A percentile compares a stretch with the other conserved stretches of the same genome.
These are phyloP conservation scores for Parambassis ranga DNA, from an alignment of 2,797 vertebrate genomes.

Conservation along the genomic window DNA sequence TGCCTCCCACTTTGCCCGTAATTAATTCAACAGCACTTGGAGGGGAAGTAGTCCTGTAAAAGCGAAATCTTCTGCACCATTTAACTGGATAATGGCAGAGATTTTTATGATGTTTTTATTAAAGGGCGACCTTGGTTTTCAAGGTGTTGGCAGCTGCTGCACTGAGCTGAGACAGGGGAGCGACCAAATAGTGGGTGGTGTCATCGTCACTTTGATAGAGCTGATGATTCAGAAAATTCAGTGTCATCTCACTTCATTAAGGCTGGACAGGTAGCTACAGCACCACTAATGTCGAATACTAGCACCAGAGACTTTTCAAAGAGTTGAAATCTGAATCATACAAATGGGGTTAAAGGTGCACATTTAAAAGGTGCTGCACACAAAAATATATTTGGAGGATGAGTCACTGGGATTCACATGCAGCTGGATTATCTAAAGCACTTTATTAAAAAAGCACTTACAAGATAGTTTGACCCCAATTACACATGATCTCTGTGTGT, in stretches of 20 bases:
- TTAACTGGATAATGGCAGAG: constrained; percentile 78
- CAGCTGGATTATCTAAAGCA: neutral
- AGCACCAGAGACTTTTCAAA: too few relatives aligned
- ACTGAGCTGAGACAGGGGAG: constrained; percentile 21
- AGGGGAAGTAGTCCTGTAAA: constrained; percentile 64
- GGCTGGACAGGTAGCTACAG: too few relatives aligned
- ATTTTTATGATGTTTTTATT: constrained; percentile 78
- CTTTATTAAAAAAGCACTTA: neutral
- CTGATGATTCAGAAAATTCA: constrained; percentile 52
- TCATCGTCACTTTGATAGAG: constrained; percentile 45
- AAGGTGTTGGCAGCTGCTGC: constrained; percentile 58
- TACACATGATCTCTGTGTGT: too few relatives aligned
- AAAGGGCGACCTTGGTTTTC: constrained; percentile 71
- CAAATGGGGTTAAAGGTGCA: neutral
- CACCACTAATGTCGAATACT: too few relatives aligned
- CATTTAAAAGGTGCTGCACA: neutral
- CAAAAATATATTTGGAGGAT: neutral
- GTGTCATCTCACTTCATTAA: constrained; percentile 33
- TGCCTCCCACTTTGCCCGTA: constrained; percentile 62
- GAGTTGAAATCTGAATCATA: too few relatives aligned
- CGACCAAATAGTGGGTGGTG: constrained; percentile 32
- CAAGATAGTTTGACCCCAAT: neutral
- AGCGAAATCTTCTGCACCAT: constrained; percentile 81
- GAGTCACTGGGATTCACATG: neutral
- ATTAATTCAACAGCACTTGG: constrained; percentile 73